Evolutionary conservation across 1,140 invertebrate species (phyloP).

Genomic region (Helicoverpa zea): DNA sequence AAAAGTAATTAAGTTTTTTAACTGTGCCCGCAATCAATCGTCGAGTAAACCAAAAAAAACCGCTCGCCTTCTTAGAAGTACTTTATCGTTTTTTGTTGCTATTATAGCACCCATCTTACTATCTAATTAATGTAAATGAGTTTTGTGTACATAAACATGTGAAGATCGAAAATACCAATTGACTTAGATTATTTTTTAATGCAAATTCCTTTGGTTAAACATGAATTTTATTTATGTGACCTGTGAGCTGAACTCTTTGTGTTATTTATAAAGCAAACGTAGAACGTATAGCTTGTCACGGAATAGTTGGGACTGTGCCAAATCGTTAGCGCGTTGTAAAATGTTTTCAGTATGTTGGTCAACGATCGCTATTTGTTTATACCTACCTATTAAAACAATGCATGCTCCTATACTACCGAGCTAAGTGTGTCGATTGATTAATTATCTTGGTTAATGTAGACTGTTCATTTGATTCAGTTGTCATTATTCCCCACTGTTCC

Average conservation of each 20-base stretch:
- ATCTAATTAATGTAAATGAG: conserved; percentile 13
- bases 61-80: conserved; percentile 3
- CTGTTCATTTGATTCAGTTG: neutral
- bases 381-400: conserved; percentile 58
- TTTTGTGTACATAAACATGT: neutral
- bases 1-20: conserved; percentile 62
- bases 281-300: conserved; percentile 73
- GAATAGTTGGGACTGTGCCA: conserved; percentile 78
- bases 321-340: conserved; percentile 79
- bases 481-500: neutral
- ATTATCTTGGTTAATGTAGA: neutral
- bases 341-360: conserved; percentile 78
- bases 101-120: neutral
- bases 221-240: conserved; percentile 51
- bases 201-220: conserved; percentile 48
- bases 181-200: conserved; percentile 43
- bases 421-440: conserved; percentile 18
- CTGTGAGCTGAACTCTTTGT: conserved; percentile 57
- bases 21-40: conserved; percentile 19
- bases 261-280: conserved; percentile 69
- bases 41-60: conserved; percentile 14
- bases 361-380: conserved; percentile 81
- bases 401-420: conserved; percentile 13
- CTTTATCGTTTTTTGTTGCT: conserved; percentile 26
- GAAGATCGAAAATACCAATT: conserved; percentile 55